Evolutionary conservation across 2,113 vertebrate species (phyloP).

Genomic region (Tinamus guttatus): DNA sequence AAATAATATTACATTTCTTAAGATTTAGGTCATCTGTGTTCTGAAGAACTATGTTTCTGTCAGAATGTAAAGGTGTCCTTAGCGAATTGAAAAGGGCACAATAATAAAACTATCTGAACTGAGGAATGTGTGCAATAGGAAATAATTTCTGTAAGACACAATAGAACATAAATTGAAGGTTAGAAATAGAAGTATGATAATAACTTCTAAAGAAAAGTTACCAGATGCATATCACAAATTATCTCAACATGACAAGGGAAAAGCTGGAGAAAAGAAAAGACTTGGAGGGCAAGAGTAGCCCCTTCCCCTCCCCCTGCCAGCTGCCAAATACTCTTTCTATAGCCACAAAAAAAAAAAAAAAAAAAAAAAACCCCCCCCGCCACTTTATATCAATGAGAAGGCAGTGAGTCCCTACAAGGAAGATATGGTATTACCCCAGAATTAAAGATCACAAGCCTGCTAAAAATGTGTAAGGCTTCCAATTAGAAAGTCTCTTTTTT

Average conservation of each 20-base stretch:
- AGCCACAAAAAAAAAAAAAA: not conserved
- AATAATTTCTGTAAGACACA: conserved; percentile 55
- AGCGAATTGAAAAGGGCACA: conserved; percentile 49
- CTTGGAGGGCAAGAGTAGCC: not conserved
- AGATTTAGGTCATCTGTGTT: conserved; percentile 32
- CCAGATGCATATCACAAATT: not conserved
- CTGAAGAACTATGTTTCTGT: conserved; percentile 40
- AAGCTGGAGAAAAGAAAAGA: not conserved
- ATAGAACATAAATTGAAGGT: conserved; percentile 46
- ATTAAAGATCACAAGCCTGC: conserved; percentile 6
- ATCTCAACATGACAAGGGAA: not conserved
- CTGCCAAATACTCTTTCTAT: conserved; percentile 13
- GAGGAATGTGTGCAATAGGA: conserved; percentile 30
- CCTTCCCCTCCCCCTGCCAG: too few species aligned
- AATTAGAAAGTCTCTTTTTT: not conserved
- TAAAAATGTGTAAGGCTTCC: not conserved
- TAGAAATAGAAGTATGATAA: not conserved
- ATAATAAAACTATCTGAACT: conserved; percentile 58
- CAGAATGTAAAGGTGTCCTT: conserved; percentile 20
- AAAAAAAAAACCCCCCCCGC: not conserved
- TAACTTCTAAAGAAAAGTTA: conserved; percentile 1
- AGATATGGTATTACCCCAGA: not conserved
- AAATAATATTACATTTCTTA: conserved; percentile 27
- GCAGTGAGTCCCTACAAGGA: not conserved
- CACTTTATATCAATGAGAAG: conserved; percentile 18